These are phyloP conservation scores for Phenganax subtilis DNA, from an alignment of 92 coral and sea anemone species.

Conservation along the genomic window DNA sequence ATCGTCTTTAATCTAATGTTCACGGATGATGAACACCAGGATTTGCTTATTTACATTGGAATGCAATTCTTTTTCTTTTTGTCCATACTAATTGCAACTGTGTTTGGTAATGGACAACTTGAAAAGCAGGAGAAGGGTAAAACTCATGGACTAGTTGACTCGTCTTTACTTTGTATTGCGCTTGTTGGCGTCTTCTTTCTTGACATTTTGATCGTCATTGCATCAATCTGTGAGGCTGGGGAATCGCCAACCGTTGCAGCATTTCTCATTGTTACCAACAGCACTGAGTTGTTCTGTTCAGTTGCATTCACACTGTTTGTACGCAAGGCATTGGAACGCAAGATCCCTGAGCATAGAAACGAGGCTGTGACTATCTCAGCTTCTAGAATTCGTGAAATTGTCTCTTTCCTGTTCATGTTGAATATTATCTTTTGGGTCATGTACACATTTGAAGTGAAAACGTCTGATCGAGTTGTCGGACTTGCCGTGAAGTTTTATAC, in stretches of 20 bases:
- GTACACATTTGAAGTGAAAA: constrained; percentile 41
- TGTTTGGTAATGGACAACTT: neutral
- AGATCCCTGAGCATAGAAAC: neutral
- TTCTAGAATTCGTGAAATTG: constrained; percentile 21
- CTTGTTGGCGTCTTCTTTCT: constrained; percentile 35
- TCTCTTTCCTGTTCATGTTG: constrained; percentile 38
- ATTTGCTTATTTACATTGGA: constrained; percentile 6
- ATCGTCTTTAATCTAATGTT: constrained; percentile 20
- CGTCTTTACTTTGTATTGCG: neutral
- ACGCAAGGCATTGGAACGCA: constrained; percentile 28
- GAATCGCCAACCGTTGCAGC: neutral
- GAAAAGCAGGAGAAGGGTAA: constrained; percentile 4
- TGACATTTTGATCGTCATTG: constrained; percentile 28
- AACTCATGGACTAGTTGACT: constrained; percentile 19
- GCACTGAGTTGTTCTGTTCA: constrained; percentile 10
- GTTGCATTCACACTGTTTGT: constrained; percentile 33
- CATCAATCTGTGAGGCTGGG: neutral
- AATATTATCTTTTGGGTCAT: constrained; percentile 38
- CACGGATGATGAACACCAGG: constrained; percentile 4
- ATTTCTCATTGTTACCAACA: constrained; percentile 12
- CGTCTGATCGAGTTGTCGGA: neutral
- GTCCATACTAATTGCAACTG: constrained; percentile 13
- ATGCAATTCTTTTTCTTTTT: constrained; percentile 21
- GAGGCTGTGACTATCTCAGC: constrained; percentile 4
- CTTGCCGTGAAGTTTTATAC: constrained; percentile 5